Evolutionary conservation across 2,113 vertebrate species (phyloP), one percentile per base, ranked within the genome.

Genomic region (Danionella cerebrum): DNA sequence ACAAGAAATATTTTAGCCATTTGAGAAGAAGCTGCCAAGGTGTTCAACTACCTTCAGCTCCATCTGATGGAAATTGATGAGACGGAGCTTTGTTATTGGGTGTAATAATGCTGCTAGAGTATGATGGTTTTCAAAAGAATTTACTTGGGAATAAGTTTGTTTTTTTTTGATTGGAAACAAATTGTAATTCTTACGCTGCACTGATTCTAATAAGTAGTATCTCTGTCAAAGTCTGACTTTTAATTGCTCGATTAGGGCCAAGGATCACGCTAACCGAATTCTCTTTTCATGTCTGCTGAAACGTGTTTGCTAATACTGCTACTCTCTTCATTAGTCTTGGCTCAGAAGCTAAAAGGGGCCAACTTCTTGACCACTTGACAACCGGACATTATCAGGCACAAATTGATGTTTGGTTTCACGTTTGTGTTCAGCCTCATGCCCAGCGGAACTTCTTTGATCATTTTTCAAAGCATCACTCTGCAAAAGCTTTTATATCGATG

Each of bases 391-490:
- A 86, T 84, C 80, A 84, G 82, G 79, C 74, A 72, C 71, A 86
- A 86, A 86, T 84, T 86, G 80, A 81, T 80, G 78, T 82, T 85
- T 84, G 77, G 78, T 73, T 80, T 50, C 6, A 64, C 70, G 76
- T 83, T 74, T 82, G 77, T 77, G 76, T 79, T 69, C 47, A 42
- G 52, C 68, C 65, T 69, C 76, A 67, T 76, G 44, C 16, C 59
- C 27, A 70, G 48, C 58, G 71, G 65, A 53, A 35, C 69, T 57
- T 74, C 85, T 87, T 87, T 89, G 86, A 89, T 87, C 82, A 84
- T 84, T 76, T 83, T 71, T 86, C 85, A 83, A 86, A 86, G 84
- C 69, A 59, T 72, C 41, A 74, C 52, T 12, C 57, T 73, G 71
- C 12, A 59, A 54, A 74, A 45, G 41, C 39, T 16, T 60, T 60